These are phyloP conservation scores for Myiozetetes cayanensis DNA, from an alignment of 2,113 vertebrate genomes.

Conservation along the genomic window DNA sequence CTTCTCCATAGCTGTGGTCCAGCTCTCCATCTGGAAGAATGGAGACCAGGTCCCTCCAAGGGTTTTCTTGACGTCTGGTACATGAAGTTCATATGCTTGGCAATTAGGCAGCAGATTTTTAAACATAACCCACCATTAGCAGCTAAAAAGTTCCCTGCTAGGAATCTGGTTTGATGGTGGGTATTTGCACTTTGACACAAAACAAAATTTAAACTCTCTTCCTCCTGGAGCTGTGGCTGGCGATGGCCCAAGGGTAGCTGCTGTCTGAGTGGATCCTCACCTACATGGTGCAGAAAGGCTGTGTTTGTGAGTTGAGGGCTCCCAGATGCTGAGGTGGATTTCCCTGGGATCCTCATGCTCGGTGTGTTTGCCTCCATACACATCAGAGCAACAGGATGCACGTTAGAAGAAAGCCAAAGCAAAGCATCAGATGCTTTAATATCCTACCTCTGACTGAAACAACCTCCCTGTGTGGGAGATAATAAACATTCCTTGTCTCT, in stretches of 20 bases:
- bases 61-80: background rate
- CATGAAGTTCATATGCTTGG: background rate
- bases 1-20: background rate
- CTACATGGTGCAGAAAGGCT: background rate
- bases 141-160: background rate
- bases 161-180: background rate
- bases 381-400: background rate
- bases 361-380: background rate
- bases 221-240: rapidly evolving
- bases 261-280: background rate
- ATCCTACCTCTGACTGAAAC: constrained; percentile 60
- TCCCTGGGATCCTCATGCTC: background rate
- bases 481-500: constrained; percentile 74
- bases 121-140: background rate
- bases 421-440: constrained; percentile 41
- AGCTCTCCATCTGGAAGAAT: background rate
- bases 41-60: background rate
- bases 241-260: background rate
- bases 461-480: constrained; percentile 64
- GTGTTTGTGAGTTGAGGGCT: background rate
- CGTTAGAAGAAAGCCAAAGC: background rate
- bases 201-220: background rate
- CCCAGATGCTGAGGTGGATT: background rate
- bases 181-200: background rate
- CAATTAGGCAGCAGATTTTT: background rate